Evolutionary conservation across 2,888 invertebrate species (phyloP), one percentile per base, ranked within the genome.

Genomic region (Tachina grossa): DNA sequence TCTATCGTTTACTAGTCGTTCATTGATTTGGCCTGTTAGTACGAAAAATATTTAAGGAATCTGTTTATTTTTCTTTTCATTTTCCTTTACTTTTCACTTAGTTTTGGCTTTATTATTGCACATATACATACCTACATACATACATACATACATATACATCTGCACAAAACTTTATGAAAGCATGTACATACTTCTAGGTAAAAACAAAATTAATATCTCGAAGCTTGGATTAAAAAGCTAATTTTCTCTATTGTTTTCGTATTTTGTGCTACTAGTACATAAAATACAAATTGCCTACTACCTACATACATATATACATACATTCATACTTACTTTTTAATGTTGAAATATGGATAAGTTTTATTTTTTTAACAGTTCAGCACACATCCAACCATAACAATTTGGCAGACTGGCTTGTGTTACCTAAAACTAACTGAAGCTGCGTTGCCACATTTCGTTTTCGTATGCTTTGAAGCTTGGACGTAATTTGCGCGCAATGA

Each of bases 401-500:
- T 83, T 83, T 83, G 83, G 61, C 85, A 76, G 83, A 79, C 59
- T 79, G 72, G 71, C 72, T 83, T 80, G 79, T 80, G 76, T 83
- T 85, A 83, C 83, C 85, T 83, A 83, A 83, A 83, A 80, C 71
- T 72, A 80, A 75, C 69, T 68, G 63, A 55, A 51, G 79, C 83
- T 59, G 16, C 49, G 85, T 85, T 85, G 85, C 76, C 85, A 83
- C 51, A 72, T 85, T 85, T 85, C 85, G 49, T 53, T 47, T 72
- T 68, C 49, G 19, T 77, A 65, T 66, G 45, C 14, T 83, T 71
- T 68, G 63, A 83, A 85, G 83, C 83, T 85, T 85, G 79, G 76
- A 83, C 83, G 85, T 85, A 85, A 85, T 83, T 85, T 85, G 85
- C 85, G 85, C 85, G 85, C 85, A 85, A 85, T 85, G 82, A 85